phyloP scores from a whole-genome alignment of 1,140 invertebrate genomes.

The Homarus americanus region DNA sequence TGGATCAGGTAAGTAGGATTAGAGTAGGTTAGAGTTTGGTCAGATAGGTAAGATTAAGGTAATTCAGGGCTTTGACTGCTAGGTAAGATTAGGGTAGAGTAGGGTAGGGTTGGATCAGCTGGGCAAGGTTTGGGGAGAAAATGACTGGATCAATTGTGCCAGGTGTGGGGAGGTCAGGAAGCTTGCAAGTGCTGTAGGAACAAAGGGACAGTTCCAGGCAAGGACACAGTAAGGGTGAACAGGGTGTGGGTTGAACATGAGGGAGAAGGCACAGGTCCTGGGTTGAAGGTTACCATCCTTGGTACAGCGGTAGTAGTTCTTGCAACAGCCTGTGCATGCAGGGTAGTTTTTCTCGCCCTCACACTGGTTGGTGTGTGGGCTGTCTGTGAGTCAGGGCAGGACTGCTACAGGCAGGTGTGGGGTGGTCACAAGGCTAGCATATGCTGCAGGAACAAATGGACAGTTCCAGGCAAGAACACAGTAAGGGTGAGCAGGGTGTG shows the following conservation, averaged over 20 bases:
- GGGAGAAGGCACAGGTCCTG: slow-evolving; percentile 32
- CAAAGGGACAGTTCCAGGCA: slow-evolving; percentile 54
- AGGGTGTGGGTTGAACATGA: slow-evolving; percentile 43
- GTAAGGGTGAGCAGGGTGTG: slow-evolving; percentile 22
- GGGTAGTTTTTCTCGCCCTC: slow-evolving; percentile 35
- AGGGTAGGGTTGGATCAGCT: background rate
- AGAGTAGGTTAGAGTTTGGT: too few relatives aligned
- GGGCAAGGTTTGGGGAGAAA: too few relatives aligned
- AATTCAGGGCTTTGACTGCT: too few relatives aligned
- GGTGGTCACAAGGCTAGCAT: background rate
- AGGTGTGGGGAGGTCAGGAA: too few relatives aligned
- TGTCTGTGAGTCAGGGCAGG: slow-evolving; percentile 25
- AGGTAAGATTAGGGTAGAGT: too few relatives aligned
- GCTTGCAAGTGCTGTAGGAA: too few relatives aligned
- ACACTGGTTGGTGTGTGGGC: background rate
- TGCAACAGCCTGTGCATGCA: slow-evolving; percentile 54
- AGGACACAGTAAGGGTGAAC: slow-evolving; percentile 52
- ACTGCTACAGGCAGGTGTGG: too few relatives aligned
- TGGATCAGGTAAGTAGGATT: too few relatives aligned
- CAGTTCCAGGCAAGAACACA: slow-evolving; percentile 58
- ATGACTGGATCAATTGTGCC: too few relatives aligned
- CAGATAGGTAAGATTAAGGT: too few relatives aligned
- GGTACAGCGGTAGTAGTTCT: slow-evolving; percentile 49
- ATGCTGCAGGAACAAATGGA: slow-evolving; percentile 5
- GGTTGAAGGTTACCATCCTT: slow-evolving; percentile 4